Evolutionary conservation across 2,888 invertebrate species (phyloP).

Genomic region (Hypolimnas misippus): DNA sequence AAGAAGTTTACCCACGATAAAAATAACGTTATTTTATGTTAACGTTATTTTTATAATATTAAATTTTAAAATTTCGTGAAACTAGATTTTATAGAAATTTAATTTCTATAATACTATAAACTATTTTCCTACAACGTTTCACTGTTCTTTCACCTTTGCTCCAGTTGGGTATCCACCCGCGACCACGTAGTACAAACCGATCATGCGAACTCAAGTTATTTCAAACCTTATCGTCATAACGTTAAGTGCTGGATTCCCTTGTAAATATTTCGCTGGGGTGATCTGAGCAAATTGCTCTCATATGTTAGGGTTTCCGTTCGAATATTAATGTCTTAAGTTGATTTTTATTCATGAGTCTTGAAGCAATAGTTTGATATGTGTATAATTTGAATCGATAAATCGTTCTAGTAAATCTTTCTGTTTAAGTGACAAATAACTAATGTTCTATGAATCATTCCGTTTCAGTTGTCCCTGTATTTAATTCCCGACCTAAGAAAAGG

Average conservation of each 20-base stretch:
- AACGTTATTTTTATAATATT: background rate
- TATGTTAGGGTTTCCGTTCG: constrained; percentile 52
- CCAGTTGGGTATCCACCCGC: constrained; percentile 67
- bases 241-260: constrained; percentile 16
- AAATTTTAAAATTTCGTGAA: background rate
- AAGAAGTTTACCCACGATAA: constrained; percentile 4
- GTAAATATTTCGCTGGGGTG: constrained; percentile 33
- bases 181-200: constrained; percentile 62
- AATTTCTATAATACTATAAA: constrained; percentile 6
- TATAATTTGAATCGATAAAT: background rate
- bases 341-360: constrained; percentile 39
- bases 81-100: background rate
- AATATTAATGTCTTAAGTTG: constrained; percentile 40
- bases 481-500: no score
- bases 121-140: constrained; percentile 14
- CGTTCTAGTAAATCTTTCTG: background rate
- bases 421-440: background rate
- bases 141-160: constrained; percentile 80
- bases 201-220: constrained; percentile 17
- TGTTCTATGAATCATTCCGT: no score
- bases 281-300: constrained; percentile 42
- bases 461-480: no score
- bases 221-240: constrained; percentile 16
- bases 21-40: constrained; percentile 3
- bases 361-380: background rate